Evolutionary conservation across 2,113 vertebrate species (phyloP).

Genomic region (Dasypus novemcinctus): DNA sequence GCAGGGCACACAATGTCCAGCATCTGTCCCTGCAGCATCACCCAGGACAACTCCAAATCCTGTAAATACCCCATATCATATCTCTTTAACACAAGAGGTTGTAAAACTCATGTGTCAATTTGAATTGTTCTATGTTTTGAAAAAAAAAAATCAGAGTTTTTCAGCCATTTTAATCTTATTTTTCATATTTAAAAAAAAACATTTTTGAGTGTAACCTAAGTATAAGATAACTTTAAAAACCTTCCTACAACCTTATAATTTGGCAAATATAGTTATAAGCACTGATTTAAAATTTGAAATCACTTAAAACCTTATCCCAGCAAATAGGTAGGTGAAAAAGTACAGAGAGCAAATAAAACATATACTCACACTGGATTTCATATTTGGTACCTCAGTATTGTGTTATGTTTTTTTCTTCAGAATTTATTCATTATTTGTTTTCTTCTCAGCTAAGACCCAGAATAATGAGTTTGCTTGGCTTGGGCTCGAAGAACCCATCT

Average conservation of each 20-base stretch:
- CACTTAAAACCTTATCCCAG: not conserved
- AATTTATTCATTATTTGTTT: constrained; percentile 18
- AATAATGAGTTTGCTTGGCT: not conserved
- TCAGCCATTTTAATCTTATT: not conserved
- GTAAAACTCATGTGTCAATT: not conserved
- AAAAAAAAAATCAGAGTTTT: not conserved
- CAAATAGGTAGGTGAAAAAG: not conserved
- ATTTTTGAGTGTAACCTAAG: not conserved
- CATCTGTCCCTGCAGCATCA: too few relatives aligned
- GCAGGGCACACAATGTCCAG: too few relatives aligned
- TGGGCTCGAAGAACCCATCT: not conserved
- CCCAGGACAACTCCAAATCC: too few relatives aligned
- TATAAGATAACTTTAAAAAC: not conserved
- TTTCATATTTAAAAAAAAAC: not conserved
- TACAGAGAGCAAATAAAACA: not conserved
- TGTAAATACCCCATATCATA: too few relatives aligned
- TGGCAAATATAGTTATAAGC: not conserved
- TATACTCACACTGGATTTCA: not conserved
- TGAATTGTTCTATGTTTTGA: not conserved
- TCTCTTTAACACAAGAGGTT: not conserved
- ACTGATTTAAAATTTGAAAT: not conserved
- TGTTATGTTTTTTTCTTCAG: not conserved
- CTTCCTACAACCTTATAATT: not conserved
- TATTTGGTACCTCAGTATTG: not conserved
- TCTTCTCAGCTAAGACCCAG: not conserved